Evolutionary conservation across 2,113 vertebrate genomes (phyloP), one percentile per base, ranked within the genome.

Genomic region (Catharus minimus): DNA sequence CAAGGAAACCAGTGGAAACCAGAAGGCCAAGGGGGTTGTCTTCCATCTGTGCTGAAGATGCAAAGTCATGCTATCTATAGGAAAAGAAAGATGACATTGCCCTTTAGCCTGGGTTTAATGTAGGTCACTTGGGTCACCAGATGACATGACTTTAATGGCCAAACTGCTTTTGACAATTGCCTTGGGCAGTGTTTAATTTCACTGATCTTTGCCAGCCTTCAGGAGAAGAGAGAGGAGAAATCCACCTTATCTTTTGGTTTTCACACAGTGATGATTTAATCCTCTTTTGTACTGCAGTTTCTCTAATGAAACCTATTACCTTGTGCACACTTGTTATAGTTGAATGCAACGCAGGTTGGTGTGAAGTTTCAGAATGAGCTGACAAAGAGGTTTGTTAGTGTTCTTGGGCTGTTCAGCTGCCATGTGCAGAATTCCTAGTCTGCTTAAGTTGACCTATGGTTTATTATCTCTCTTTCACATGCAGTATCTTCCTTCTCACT

Each of bases 101-200:
- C 93, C 89, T 94, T 96, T 96, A 95, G 89, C 95, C 92, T 90
- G 78, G 77, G 67, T 90, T 94, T 96, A 95, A 92, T 95, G 90
- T 94, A 79, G 95, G 95, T 95, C 94, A 93, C 27, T 79, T 96
- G 90, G 94, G 93, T 96, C 94, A 94, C 90, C 90, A 92, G 93
- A 95, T 94, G 90, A 95, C 93, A 95, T 89, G 86, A 93, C 93
- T 94, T 95, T 95, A 95, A 96, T 95, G 93, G 89, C 83, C 81
- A 95, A 92, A 93, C 86, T 94, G 89, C 95, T 87, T 89, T 92
- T 85, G 91, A 95, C 91, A 94, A 89, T 94, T 95, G 95, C 89
- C 71, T 84, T 73, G 88, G 71, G 89, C 86, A 84, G 90, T 89
- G 74, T 93, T 95, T 94, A 93, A 95, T 95, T 95, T 94, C 91